phyloP scores from a whole-genome alignment of 2,888 invertebrate species.

The Nephrocerus scutellatus region DNA sequence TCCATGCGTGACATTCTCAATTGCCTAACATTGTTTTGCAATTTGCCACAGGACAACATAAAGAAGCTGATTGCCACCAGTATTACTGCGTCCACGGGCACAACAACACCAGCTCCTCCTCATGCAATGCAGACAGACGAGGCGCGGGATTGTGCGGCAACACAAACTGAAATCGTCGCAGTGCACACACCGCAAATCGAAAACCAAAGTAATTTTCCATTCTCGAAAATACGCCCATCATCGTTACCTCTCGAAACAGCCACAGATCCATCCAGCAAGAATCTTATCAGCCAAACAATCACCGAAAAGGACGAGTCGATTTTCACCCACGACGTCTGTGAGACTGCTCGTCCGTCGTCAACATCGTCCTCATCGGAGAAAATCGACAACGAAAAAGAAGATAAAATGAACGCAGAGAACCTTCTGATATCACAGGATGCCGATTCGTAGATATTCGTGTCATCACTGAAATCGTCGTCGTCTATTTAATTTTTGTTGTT shows the following conservation, averaged over 20 bases:
- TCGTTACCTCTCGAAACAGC: constrained; percentile 38
- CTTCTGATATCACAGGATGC: too few species aligned
- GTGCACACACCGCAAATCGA: constrained; percentile 68
- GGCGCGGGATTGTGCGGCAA: constrained; percentile 48
- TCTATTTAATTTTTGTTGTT: too few species aligned
- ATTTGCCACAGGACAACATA: constrained; percentile 42
- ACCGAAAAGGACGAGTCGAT: constrained; percentile 13
- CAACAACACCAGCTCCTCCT: constrained; percentile 38
- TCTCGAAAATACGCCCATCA: constrained; percentile 43
- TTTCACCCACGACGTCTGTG: background rate
- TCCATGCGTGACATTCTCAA: constrained; percentile 72
- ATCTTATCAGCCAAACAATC: constrained; percentile 14
- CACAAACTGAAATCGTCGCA: constrained; percentile 75
- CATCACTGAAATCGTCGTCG: too few species aligned
- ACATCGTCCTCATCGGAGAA: constrained; percentile 21
- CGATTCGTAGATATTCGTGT: too few species aligned
- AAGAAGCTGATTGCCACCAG: constrained; percentile 34
- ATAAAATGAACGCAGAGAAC: constrained; percentile 9
- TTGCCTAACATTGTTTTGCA: constrained; percentile 56
- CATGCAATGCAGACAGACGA: constrained; percentile 27
- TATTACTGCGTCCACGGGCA: constrained; percentile 18
- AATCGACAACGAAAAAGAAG: constrained; percentile 26
- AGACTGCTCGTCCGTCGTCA: background rate
- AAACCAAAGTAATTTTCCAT: constrained; percentile 48
- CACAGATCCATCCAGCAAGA: constrained; percentile 19